A percentile compares a stretch with the other conserved stretches of the same genome.
Evolutionary conservation across 2,113 vertebrate genomes (phyloP).

Genomic region (Mustelus asterias): DNA sequence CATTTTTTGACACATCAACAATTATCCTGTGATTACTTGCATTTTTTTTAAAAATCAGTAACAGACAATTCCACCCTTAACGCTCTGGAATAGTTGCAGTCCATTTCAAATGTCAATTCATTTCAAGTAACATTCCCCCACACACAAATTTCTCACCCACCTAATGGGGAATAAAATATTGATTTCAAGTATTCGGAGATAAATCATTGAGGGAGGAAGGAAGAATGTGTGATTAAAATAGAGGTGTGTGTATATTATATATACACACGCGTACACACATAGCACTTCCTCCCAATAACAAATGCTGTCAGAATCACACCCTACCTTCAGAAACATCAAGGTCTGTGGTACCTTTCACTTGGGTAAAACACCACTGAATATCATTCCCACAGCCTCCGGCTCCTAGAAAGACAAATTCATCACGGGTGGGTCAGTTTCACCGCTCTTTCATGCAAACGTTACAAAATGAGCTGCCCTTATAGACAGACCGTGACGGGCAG

Average conservation of each 20-base stretch:
- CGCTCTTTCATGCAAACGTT: too few relatives aligned
- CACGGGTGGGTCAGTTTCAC: background rate
- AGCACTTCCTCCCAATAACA: background rate
- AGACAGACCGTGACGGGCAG: background rate
- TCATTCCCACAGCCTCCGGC: constrained; percentile 44
- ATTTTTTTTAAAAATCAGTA: background rate
- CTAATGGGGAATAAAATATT: background rate
- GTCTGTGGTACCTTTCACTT: constrained; percentile 53
- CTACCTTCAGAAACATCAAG: constrained; percentile 55
- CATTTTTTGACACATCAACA: background rate
- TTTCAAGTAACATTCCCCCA: background rate
- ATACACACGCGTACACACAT: background rate
- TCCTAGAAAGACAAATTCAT: constrained; percentile 41
- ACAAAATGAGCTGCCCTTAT: background rate
- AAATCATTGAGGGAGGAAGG: background rate
- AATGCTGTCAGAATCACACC: constrained; percentile 19
- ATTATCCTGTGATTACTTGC: too few relatives aligned
- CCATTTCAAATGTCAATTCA: background rate
- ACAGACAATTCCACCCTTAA: background rate
- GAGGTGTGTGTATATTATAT: background rate
- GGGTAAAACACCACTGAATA: constrained; percentile 53
- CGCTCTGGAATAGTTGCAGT: background rate
- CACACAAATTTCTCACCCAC: background rate
- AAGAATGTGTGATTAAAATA: background rate
- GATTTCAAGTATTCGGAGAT: background rate